Conservation (phyloP, 2,888 invertebrate species). For the Seira musarum region DNA sequence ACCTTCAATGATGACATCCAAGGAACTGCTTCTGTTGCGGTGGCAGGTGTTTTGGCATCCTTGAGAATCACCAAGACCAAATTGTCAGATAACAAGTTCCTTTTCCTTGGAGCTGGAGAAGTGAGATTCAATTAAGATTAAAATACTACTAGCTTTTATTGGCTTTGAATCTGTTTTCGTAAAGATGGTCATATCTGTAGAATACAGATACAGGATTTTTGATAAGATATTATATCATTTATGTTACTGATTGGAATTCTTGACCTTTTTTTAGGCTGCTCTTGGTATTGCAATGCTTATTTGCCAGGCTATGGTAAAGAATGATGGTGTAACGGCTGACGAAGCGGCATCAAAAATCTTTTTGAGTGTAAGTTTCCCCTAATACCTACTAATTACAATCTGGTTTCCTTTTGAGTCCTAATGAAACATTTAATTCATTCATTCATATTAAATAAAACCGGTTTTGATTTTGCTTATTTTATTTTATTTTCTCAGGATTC, state of each 20-base stretch:
- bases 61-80: constrained; percentile 86
- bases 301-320: constrained; percentile 88
- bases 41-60: constrained; percentile 93
- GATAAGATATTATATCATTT: too few species aligned
- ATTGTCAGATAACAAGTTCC: constrained; percentile 87
- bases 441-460: not conserved
- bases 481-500: constrained; percentile 80
- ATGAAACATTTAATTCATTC: not conserved
- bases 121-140: constrained; percentile 75
- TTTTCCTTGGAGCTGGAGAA: constrained; percentile 98
- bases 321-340: constrained; percentile 83
- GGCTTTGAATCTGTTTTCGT: too few species aligned
- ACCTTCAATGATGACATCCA: constrained; percentile 99
- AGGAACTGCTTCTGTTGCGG: constrained; percentile 96
- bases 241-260: too few species aligned
- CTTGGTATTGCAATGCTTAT: constrained; percentile 95
- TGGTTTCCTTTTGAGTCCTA: not conserved
- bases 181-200: too few species aligned
- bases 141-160: too few species aligned
- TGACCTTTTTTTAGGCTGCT: constrained; percentile 79
- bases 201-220: too few species aligned
- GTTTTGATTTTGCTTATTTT: constrained; percentile 8
- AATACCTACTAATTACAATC: constrained; percentile 5
- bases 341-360: constrained; percentile 89
- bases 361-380: constrained; percentile 72